phyloP scores from a whole-genome alignment of 2,113 vertebrate species.

The Polyodon spathula region DNA sequence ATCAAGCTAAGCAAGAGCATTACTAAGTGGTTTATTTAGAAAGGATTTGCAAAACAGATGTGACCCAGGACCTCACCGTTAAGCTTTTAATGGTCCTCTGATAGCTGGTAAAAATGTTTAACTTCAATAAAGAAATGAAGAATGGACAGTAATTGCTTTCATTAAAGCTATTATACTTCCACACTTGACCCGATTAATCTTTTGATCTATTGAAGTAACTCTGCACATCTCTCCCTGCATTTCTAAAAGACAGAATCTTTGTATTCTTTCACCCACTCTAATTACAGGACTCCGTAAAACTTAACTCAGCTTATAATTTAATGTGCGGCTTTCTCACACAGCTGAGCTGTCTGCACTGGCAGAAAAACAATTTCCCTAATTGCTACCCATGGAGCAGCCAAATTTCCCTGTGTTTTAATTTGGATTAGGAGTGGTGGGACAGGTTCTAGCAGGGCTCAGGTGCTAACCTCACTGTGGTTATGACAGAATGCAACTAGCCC shows the following conservation, averaged over 20 bases:
- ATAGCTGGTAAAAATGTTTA: too few species aligned
- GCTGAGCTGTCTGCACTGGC: slow-evolving; percentile 3
- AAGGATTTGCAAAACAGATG: too few species aligned
- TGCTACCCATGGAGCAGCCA: slow-evolving; percentile 10
- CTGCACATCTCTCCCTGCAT: not conserved
- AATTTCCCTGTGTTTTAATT: slow-evolving; percentile 20
- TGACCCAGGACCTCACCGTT: too few species aligned
- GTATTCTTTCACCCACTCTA: not conserved
- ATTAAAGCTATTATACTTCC: too few species aligned
- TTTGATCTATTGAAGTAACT: not conserved
- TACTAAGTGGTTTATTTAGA: too few species aligned
- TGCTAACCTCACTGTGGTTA: not conserved
- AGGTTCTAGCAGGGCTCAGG: not conserved
- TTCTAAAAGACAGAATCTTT: not conserved
- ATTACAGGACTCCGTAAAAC: not conserved
- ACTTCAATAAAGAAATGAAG: too few species aligned
- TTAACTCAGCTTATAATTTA: slow-evolving; percentile 14
- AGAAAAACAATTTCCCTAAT: slow-evolving; percentile 13
- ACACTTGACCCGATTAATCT: too few species aligned
- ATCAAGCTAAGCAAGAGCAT: too few species aligned
- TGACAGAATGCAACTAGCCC: too few species aligned
- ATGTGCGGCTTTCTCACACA: slow-evolving; percentile 2
- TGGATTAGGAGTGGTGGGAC: not conserved
- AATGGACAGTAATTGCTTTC: too few species aligned
- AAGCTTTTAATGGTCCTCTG: too few species aligned